Evolutionary conservation across 2,797 vertebrate species (phyloP).

Genomic region (Pipistrellus pipistrellus): DNA sequence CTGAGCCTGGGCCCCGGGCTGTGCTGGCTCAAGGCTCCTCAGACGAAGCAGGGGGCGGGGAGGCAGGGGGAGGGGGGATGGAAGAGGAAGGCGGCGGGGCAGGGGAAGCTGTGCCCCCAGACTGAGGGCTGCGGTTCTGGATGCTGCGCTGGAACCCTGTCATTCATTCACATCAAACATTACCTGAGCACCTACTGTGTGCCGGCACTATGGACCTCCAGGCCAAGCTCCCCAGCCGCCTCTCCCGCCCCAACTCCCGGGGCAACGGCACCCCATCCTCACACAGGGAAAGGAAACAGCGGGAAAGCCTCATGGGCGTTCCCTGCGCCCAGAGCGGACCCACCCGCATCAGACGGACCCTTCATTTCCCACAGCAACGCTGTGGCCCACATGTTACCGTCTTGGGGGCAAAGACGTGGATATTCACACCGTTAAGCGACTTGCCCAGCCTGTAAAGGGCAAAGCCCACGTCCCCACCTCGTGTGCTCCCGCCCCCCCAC

Average conservation of each 20-base stretch:
- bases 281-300: neutral
- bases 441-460: neutral
- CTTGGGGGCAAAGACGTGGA: neutral
- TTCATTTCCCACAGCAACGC: neutral
- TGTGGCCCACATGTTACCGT: neutral
- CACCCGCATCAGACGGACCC: rapidly evolving
- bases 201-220: neutral
- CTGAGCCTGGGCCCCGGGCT: neutral
- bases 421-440: neutral
- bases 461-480: neutral
- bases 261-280: neutral
- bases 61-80: rapidly evolving
- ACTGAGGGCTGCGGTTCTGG: neutral
- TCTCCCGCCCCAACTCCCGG: neutral
- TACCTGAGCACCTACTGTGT: neutral
- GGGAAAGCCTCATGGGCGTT: neutral
- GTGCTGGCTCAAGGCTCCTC: neutral
- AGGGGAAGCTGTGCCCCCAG: rapidly evolving
- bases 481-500: neutral
- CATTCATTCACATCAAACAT: neutral
- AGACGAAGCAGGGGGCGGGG: neutral
- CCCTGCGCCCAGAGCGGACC: neutral
- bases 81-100: neutral
- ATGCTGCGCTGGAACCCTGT: neutral
- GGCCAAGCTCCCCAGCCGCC: neutral